Evolutionary conservation across 2,888 invertebrate species (phyloP), one percentile per base, ranked within the genome.

Genomic region (Lithophane semibrunnea): DNA sequence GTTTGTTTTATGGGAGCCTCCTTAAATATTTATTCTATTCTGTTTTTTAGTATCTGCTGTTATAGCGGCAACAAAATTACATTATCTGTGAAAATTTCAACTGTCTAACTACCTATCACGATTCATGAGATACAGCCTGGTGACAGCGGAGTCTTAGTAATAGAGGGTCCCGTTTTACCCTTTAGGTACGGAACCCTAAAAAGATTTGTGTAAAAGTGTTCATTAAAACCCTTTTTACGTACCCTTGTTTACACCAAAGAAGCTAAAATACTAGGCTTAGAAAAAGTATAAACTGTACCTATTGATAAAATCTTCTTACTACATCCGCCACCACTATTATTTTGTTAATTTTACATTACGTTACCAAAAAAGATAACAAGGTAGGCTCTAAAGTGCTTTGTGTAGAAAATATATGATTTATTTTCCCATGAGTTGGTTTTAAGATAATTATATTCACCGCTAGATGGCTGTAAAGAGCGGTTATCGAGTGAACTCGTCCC

Each of bases 391-490:
- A 85, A 86, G 73, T 73, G 78, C 84, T 79, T 87, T 86, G 86
- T 89, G 88, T 85, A 76, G 78, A 76, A 81, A 86, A 85, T 88
- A 24, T 77, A 72, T 91, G 90, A 91, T 91, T 91, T 90, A 91
- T 91, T 92, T 93, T 94, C 94, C 92, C 93, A 93, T 93, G 92
- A 91, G 90, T 92, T 92, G 90, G 88, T 92, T 93, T 92, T 88
- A 80, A 89, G 90, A 90, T 92, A 94, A 94, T 94, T 93, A 92
- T 91, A 90, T 92, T 92, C 91, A 90, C 90, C 90, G 90, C 90
- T 92, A 91, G 88, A 88, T 90, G 88, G 89, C 86, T 88, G 86
- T 90, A 91, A 91, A 91, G 90, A 92, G 92, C 88, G 88, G 92
- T 93, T 94, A 94, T 92, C 91, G 94, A 93, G 91, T 92, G 89